phyloP scores from a whole-genome alignment of 2,888 invertebrate genomes.

The Pecten maximus region DNA sequence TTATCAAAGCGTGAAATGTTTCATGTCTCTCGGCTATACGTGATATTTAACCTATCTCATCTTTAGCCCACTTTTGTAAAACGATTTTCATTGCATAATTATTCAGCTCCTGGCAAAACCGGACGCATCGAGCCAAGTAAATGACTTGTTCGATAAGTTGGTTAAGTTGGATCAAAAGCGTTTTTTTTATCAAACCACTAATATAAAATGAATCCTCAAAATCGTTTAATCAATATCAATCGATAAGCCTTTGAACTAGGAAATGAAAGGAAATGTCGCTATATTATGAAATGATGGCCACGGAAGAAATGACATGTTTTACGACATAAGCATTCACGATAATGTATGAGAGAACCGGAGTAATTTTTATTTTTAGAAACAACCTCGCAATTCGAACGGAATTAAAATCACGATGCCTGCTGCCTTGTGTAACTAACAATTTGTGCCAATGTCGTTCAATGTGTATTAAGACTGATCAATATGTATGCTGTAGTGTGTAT shows the following conservation, averaged over 20 bases:
- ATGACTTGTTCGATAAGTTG: background rate
- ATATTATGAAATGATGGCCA: background rate
- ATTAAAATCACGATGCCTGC: background rate
- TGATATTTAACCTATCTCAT: background rate
- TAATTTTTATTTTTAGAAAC: background rate
- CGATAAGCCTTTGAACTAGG: background rate
- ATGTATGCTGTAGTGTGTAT: too few relatives aligned
- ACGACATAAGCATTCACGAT: background rate
- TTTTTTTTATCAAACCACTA: background rate
- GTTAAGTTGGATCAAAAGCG: background rate
- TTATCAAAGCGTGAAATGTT: background rate
- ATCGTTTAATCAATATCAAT: background rate
- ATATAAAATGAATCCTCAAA: background rate
- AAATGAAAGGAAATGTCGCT: background rate
- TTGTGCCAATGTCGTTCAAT: too few relatives aligned
- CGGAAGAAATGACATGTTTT: background rate
- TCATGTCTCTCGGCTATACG: background rate
- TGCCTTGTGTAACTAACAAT: too few relatives aligned
- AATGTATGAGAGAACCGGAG: background rate
- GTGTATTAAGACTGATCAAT: too few relatives aligned
- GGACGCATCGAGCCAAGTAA: background rate
- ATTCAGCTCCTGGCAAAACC: background rate
- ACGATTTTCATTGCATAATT: background rate
- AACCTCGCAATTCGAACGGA: background rate
- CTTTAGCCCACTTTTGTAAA: background rate